Conservation (phyloP, 1,140 invertebrate genomes). For the Papilio glaucus region DNA sequence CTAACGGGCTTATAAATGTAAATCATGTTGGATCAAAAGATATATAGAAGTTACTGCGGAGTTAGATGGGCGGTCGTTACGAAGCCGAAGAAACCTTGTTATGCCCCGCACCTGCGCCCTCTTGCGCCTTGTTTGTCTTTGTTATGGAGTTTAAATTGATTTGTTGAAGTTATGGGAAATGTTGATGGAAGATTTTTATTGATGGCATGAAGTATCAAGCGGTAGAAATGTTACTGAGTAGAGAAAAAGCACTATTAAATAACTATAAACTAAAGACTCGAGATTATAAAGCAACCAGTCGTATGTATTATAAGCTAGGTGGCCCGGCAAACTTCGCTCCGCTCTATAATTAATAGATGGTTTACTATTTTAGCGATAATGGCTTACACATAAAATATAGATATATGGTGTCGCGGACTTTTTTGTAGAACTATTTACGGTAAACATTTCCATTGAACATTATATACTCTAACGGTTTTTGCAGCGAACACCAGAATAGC, state of each 20-base stretch:
- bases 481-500: too few species aligned
- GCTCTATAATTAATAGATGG: too few species aligned
- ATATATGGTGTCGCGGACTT: too few species aligned
- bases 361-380: too few species aligned
- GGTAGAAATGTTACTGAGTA: not conserved
- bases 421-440: too few species aligned
- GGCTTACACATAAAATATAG: too few species aligned
- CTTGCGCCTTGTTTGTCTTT: conserved; percentile 14
- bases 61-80: conserved; percentile 15
- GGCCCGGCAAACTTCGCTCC: too few species aligned
- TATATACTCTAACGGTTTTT: too few species aligned
- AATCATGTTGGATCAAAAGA: conserved; percentile 14
- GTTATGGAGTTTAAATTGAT: conserved; percentile 20
- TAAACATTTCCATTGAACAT: too few species aligned
- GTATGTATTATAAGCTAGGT: too few species aligned
- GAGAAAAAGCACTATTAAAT: not conserved
- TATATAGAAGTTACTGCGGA: not conserved
- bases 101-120: conserved; percentile 6
- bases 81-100: conserved; percentile 15
- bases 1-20: not conserved
- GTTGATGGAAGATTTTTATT: not conserved
- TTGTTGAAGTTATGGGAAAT: conserved; percentile 11
- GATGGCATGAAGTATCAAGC: not conserved
- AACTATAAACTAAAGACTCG: too few species aligned
- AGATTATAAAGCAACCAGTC: too few species aligned